These are phyloP conservation scores for Acanthococcus lagerstroemiae DNA, from an alignment of 2,888 invertebrate genomes.

Conservation along the genomic window DNA sequence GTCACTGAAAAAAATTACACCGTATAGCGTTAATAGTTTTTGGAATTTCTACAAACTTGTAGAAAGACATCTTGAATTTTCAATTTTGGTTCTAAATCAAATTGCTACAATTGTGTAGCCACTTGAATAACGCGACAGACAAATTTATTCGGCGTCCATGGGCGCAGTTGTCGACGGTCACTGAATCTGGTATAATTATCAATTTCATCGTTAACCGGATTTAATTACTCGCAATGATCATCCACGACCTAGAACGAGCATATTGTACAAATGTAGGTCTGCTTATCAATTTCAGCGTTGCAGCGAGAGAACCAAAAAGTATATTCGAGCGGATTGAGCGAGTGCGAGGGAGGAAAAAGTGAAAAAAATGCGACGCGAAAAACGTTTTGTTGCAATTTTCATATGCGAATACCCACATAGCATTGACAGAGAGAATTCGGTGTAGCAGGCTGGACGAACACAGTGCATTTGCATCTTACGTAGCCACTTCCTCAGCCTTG, in stretches of 20 bases:
- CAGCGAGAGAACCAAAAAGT: neutral
- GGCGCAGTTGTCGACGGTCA: neutral
- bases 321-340: neutral
- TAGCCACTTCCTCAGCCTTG: slow-evolving; percentile 29
- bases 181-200: neutral
- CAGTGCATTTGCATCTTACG: slow-evolving; percentile 23
- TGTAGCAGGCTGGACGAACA: neutral
- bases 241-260: slow-evolving; percentile 18
- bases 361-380: neutral
- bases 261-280: slow-evolving; percentile 27
- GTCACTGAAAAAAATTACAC: neutral
- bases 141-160: too few species aligned
- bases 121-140: too few species aligned
- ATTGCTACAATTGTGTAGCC: too few species aligned
- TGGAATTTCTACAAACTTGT: too few species aligned
- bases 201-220: neutral
- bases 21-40: too few species aligned
- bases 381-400: slow-evolving; percentile 12
- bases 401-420: slow-evolving; percentile 30
- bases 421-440: slow-evolving; percentile 7
- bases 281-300: slow-evolving; percentile 8
- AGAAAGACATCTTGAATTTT: too few species aligned
- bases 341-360: neutral
- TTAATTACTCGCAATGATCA: neutral
- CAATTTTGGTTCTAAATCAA: too few species aligned